These are phyloP conservation scores for Coreoperca whiteheadi DNA, from an alignment of 2,113 vertebrate genomes.

Conservation along the genomic window DNA sequence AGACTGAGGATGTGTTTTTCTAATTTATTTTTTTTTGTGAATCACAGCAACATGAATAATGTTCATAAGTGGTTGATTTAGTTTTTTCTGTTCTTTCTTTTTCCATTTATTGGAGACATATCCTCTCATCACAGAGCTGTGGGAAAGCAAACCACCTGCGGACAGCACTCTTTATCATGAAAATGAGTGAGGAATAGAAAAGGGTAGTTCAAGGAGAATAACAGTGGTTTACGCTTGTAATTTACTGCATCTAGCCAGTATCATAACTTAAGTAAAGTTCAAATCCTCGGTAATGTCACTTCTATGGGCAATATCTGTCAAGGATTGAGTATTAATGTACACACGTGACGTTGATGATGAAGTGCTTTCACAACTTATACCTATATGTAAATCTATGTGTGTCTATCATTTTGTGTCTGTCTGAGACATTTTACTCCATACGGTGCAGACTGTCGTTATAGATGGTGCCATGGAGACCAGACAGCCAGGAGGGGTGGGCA, in stretches of 20 bases:
- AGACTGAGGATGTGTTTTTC: slow-evolving; percentile 34
- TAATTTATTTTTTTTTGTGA: slow-evolving; percentile 13
- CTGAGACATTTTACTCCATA: slow-evolving; percentile 11
- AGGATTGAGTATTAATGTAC: not conserved
- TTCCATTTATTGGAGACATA: slow-evolving; percentile 32
- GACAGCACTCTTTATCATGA: slow-evolving; percentile 62
- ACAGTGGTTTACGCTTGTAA: slow-evolving; percentile 14
- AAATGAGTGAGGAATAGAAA: slow-evolving; percentile 39
- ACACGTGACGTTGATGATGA: not conserved
- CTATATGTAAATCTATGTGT: not conserved
- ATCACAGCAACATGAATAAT: slow-evolving; percentile 42
- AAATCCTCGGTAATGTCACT: not conserved
- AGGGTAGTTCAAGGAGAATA: slow-evolving; percentile 25
- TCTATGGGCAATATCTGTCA: not conserved
- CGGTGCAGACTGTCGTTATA: slow-evolving; percentile 23
- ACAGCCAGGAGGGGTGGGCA: slow-evolving; percentile 33
- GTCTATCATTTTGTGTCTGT: slow-evolving; percentile 1
- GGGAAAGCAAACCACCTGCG: slow-evolving; percentile 60
- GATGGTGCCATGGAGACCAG: slow-evolving; percentile 75
- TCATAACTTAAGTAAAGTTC: not conserved
- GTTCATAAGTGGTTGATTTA: slow-evolving; percentile 32
- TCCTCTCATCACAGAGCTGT: slow-evolving; percentile 49
- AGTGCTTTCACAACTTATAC: not conserved
- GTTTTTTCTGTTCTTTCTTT: slow-evolving; percentile 44
- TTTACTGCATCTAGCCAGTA: not conserved